Conservation (phyloP, 1,140 invertebrate genomes). For the Drosophila mauritiana region DNA sequence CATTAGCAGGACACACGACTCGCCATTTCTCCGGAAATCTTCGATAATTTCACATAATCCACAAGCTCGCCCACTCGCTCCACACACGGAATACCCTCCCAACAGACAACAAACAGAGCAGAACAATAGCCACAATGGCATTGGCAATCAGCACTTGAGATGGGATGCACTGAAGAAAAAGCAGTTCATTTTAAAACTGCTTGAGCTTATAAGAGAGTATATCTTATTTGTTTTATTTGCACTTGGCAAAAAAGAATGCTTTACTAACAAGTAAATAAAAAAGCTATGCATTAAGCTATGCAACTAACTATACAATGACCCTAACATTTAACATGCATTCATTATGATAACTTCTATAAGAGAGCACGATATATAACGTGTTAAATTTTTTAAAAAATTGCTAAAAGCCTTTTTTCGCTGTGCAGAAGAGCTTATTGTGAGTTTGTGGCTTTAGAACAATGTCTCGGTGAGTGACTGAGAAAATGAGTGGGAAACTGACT, state of each 20-base stretch:
- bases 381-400: too few species aligned
- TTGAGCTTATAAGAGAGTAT: too few species aligned
- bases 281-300: too few species aligned
- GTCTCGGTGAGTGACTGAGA: conserved; percentile 37
- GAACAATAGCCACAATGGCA: conserved; percentile 28
- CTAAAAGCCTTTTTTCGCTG: neutral
- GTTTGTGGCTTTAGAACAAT: conserved; percentile 32
- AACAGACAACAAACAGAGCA: conserved; percentile 15
- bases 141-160: conserved; percentile 62
- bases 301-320: too few species aligned
- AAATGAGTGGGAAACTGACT: conserved; percentile 39
- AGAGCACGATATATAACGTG: too few species aligned
- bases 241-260: too few species aligned
- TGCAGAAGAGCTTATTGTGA: conserved; percentile 31
- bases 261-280: too few species aligned
- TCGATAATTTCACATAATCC: conserved; percentile 75
- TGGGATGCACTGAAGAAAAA: neutral
- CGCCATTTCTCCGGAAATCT: conserved; percentile 69
- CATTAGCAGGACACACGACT: conserved; percentile 53
- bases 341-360: too few species aligned
- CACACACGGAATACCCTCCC: neutral
- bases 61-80: conserved; percentile 18
- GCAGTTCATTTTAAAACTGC: too few species aligned
- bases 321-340: too few species aligned
- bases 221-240: too few species aligned